Evolutionary conservation across 2,113 vertebrate genomes (phyloP), one percentile per base, ranked within the genome.

Genomic region (Esox niger): DNA sequence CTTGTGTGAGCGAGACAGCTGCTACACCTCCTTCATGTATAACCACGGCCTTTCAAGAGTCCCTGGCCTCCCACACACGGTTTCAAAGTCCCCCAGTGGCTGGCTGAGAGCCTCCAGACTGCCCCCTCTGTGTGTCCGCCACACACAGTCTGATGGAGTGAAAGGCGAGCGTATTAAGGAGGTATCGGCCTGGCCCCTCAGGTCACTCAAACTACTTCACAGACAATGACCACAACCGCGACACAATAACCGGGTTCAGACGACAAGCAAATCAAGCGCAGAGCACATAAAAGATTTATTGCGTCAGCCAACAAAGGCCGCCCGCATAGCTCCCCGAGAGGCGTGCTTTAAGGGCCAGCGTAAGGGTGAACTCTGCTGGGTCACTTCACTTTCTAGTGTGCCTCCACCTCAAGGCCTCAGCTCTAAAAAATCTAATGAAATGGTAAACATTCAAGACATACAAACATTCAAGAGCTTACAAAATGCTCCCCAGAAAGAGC

Each of bases 261-360:
- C 85, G 87, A 88, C 85, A 87, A 87, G 79, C 83, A 83, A 88
- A 88, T 87, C 79, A 79, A 87, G 79, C 31, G 35, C 73, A 55
- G 80, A 25, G 57, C 78, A 82, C 75, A 87, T 84, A 76, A 83
- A 84, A 89, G 85, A 90, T 90, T 90, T 89, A 91, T 87, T 68
- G 78, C 79, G 38, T 75, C 47, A 1, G 26, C 1, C 71, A 62
- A 89, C 82, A 89, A 90, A 90, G 86, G 79, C 81, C 78, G 72
- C 86, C 84, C 81, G 87, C 17, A 1, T 79, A 84, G 87, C 68
- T 83, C 64, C 66, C 65, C 32, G 26, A 33, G 5, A 79, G 72
- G 63, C 79, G 68, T 62, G 71, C 67, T 79, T 84, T 59, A 66
- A 66, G 75, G 70, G 68, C 78, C 67, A 76, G 66, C n/a, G 62